Base-by-base conservation (phyloP, 2,113 vertebrate species). In the Cheirogaleus medius region DNA sequence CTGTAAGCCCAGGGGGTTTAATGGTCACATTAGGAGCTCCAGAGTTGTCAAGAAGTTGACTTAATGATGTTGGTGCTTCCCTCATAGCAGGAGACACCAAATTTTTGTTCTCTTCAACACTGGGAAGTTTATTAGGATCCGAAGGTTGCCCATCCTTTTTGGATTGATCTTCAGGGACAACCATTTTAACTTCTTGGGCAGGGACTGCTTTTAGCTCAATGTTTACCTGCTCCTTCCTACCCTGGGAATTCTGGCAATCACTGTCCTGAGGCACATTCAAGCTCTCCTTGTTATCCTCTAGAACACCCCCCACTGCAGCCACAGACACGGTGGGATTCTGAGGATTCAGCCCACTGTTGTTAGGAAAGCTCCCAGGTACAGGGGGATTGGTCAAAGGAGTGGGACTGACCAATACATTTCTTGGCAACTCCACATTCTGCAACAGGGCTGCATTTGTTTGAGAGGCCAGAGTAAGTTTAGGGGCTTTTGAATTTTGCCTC, bases 11-110 rank as follows among this genome's bases (percentile, higher is more conserved):
- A 93, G 98, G 84, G 42, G 99, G 98, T 58, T 99, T 99, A 98
- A 98, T 98, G 73, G 99, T 98, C 94, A 99, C 98, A 39, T 99
- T 99, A 93, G 99, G 98, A 93, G 98, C 97, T 98, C 98, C 98
- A 87, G 99, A 98, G 98, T 99, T 99, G 98, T 99, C 99, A 95
- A 99, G 99, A 97, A 99, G 98, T 98, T 99, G 99, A 98, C 99
- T 99, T 93, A 99, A 98, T 23, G 99, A 99, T 85, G 99, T 99
- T 92, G 99, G 99, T 96, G 99, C 98, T 95, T 99, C 99, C 97
- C 99, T 99, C 98, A 99, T 98, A 97, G 99, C 98, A 98, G 99
- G 98, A 71, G 99, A 99, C 29, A 98, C 96, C 84, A 99, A 94
- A 90, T 96, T 58, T 97, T 99, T 99, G 58, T 97, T 98, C 71